Evolutionary conservation across 2,888 invertebrate species (phyloP).

Genomic region (Dastarcus helophoroides): DNA sequence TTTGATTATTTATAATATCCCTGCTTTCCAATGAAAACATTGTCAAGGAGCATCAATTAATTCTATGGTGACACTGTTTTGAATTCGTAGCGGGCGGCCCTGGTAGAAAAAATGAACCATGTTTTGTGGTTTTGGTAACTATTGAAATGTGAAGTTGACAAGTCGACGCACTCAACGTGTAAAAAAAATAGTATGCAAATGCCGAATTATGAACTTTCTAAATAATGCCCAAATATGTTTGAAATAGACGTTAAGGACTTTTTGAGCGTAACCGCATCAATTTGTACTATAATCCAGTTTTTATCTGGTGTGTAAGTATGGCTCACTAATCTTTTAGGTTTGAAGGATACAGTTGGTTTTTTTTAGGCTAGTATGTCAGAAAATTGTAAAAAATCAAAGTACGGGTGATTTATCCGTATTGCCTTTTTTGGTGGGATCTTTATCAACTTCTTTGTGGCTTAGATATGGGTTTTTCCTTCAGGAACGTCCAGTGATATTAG

Average conservation of each 20-base stretch:
- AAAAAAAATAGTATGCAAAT: no score
- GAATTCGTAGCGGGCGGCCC: no score
- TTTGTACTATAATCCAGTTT: constrained; percentile 72
- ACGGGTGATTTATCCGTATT: constrained; percentile 67
- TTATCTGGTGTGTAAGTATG: constrained; percentile 71
- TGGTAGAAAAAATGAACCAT: no score
- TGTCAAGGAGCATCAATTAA: no score
- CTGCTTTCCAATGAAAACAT: no score
- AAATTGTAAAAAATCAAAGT: constrained; percentile 60
- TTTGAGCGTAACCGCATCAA: constrained; percentile 51
- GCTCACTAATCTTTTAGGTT: constrained; percentile 5
- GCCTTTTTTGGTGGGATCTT: constrained; percentile 65
- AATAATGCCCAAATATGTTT: no score
- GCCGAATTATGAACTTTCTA: no score
- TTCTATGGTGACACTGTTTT: no score
- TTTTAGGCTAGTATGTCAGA: constrained; percentile 64
- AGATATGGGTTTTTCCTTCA: constrained; percentile 64
- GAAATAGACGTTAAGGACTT: constrained; percentile 39
- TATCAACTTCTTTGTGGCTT: constrained; percentile 71
- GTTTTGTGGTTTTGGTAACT: no score
- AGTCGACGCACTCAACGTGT: no score
- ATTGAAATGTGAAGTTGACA: no score
- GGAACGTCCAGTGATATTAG: constrained; percentile 60
- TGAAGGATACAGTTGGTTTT: constrained; percentile 9
- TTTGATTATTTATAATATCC: no score